These are phyloP conservation scores for Lagenorhynchus albirostris DNA, from an alignment of 2,113 vertebrate species.

Conservation along the genomic window DNA sequence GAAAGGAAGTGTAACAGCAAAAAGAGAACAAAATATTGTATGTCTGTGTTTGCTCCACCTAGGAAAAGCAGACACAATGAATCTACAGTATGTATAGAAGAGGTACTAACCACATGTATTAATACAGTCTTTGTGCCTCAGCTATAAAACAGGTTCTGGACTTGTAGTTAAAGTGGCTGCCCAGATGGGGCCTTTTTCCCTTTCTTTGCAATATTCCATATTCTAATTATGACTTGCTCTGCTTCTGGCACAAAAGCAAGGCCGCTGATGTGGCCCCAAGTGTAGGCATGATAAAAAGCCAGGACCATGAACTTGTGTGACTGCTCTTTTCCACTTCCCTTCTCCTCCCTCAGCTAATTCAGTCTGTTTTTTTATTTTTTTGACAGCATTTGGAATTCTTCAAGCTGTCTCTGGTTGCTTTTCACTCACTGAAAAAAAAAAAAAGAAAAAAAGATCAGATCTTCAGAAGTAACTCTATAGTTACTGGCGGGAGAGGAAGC, in stretches of 20 bases:
- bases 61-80: conserved; percentile 78
- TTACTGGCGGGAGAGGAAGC: not conserved
- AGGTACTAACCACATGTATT: conserved; percentile 76
- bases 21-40: conserved; percentile 74
- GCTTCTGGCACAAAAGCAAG: conserved; percentile 74
- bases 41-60: conserved; percentile 78
- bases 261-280: conserved; percentile 65
- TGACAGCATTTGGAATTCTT: conserved; percentile 66
- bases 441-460: not conserved
- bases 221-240: conserved; percentile 81
- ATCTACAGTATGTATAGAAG: conserved; percentile 77
- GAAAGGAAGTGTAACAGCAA: conserved; percentile 74
- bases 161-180: conserved; percentile 77
- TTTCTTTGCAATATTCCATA: conserved; percentile 61
- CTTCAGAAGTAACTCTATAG: not conserved
- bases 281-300: conserved; percentile 69
- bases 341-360: conserved; percentile 51
- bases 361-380: conserved; percentile 19
- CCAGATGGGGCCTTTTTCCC: conserved; percentile 61
- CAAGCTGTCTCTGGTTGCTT: conserved; percentile 57
- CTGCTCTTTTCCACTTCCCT: conserved; percentile 56
- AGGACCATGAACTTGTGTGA: conserved; percentile 27
- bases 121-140: conserved; percentile 78
- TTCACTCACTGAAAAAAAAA: conserved; percentile 11
- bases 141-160: conserved; percentile 82